These are phyloP conservation scores for Tragelaphus strepsiceros DNA, from an alignment of 2,113 vertebrate species.

Conservation along the genomic window DNA sequence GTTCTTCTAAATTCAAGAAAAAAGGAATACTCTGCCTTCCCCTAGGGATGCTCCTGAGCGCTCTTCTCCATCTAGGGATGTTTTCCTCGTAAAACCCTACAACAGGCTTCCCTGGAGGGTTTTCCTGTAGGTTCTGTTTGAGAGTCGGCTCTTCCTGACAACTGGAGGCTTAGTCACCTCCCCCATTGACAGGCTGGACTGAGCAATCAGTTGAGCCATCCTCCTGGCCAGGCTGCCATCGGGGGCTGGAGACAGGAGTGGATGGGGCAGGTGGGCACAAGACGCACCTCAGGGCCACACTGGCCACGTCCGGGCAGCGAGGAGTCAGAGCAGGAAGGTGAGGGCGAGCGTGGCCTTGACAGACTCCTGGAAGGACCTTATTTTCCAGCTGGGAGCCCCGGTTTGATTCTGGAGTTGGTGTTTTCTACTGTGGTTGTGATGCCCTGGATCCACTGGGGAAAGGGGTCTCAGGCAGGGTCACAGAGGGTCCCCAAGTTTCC, in stretches of 20 bases:
- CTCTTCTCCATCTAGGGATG: neutral
- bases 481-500: neutral
- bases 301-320: rapidly evolving
- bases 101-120: neutral
- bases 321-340: neutral
- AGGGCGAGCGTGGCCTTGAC: rapidly evolving
- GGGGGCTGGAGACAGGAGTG: neutral
- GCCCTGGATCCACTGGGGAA: neutral
- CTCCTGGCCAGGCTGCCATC: neutral
- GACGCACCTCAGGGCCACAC: neutral
- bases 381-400: neutral
- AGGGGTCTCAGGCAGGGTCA: neutral
- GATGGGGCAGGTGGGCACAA: neutral
- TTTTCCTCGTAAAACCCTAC: neutral
- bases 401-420: neutral
- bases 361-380: neutral
- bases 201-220: neutral
- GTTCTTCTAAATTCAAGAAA: conserved; percentile 21
- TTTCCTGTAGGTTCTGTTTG: neutral
- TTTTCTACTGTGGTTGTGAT: neutral
- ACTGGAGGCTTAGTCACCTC: conserved; percentile 24
- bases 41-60: neutral
- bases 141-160: conserved; percentile 6
- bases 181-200: neutral
- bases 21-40: neutral